phyloP scores from a whole-genome alignment of 1,140 invertebrate genomes.

The Leptonema lineaticorne region DNA sequence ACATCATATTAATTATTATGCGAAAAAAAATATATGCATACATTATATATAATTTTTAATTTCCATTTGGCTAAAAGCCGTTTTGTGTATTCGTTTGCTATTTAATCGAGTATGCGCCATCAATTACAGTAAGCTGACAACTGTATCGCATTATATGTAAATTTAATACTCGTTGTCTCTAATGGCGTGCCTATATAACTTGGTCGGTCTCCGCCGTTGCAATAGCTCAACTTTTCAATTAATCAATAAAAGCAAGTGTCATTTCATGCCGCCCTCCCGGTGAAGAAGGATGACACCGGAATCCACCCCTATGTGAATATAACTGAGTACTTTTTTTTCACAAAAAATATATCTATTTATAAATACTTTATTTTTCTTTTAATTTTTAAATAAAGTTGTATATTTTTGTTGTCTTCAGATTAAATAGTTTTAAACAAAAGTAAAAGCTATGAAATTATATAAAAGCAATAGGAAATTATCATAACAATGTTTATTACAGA shows the following conservation, averaged over 20 bases:
- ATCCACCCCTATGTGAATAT: not conserved
- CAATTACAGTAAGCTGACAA: constrained; percentile 26
- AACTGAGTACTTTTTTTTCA: no score
- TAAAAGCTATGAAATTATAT: no score
- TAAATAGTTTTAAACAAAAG: no score
- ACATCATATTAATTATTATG: no score
- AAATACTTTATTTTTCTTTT: no score
- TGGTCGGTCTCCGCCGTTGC: not conserved
- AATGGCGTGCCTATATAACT: constrained; percentile 13
- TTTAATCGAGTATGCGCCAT: constrained; percentile 29
- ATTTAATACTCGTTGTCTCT: constrained; percentile 22
- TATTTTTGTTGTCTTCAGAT: no score
- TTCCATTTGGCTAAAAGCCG: constrained; percentile 21
- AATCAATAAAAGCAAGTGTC: constrained; percentile 18
- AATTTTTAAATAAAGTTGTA: no score
- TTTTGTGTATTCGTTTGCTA: constrained; percentile 26
- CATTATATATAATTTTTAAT: not conserved
- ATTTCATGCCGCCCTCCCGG: not conserved
- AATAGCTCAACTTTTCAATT: constrained; percentile 20
- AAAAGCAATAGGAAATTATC: no score
- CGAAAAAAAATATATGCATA: not conserved
- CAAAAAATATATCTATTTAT: no score
- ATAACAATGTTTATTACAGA: no score
- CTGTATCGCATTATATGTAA: constrained; percentile 29
- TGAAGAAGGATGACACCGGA: not conserved